A percentile compares a stretch with the other conserved stretches of the same genome.
Conservation (phyloP, 2,888 invertebrate species). For the Tetragnatha montana region DNA sequence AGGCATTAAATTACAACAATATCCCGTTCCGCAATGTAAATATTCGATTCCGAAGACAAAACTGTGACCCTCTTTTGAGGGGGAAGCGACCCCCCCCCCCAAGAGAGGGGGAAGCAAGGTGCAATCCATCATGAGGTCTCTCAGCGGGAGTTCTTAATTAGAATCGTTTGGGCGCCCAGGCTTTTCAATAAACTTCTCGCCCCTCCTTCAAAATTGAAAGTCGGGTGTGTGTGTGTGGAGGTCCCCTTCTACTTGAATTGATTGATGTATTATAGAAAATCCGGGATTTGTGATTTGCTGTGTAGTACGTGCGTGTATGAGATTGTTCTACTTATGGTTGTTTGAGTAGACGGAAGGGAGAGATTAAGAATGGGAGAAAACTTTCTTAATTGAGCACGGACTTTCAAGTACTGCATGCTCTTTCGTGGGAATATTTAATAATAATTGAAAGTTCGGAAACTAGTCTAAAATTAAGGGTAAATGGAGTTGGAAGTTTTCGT, state of each 20-base stretch:
- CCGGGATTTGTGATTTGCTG: background rate
- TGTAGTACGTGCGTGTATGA: too few relatives aligned
- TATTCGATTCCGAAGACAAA: constrained; percentile 43
- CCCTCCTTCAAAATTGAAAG: constrained; percentile 25
- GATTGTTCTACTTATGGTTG: too few relatives aligned
- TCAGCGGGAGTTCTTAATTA: constrained; percentile 54
- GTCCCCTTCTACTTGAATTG: background rate
- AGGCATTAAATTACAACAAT: constrained; percentile 3
- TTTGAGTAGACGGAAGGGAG: too few relatives aligned
- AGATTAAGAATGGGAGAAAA: too few relatives aligned
- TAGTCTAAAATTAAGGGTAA: too few relatives aligned
- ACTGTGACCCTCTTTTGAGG: constrained; percentile 20
- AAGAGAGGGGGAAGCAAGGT: background rate
- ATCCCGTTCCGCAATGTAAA: constrained; percentile 27
- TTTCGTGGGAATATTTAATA: too few relatives aligned
- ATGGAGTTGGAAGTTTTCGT: too few relatives aligned
- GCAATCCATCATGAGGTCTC: constrained; percentile 56
- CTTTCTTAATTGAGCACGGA: too few relatives aligned
- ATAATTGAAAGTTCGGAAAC: too few relatives aligned
- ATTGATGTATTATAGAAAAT: background rate
- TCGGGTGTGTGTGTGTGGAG: background rate
- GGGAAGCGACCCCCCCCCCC: constrained; percentile 5
- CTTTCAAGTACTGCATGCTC: too few relatives aligned
- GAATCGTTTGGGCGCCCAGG: constrained; percentile 50
- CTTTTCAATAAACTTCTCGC: constrained; percentile 60